A percentile compares a stretch with the other conserved stretches of the same genome.
Evolutionary conservation across 2,113 vertebrate species (phyloP).

Genomic region (Suricata suricatta): DNA sequence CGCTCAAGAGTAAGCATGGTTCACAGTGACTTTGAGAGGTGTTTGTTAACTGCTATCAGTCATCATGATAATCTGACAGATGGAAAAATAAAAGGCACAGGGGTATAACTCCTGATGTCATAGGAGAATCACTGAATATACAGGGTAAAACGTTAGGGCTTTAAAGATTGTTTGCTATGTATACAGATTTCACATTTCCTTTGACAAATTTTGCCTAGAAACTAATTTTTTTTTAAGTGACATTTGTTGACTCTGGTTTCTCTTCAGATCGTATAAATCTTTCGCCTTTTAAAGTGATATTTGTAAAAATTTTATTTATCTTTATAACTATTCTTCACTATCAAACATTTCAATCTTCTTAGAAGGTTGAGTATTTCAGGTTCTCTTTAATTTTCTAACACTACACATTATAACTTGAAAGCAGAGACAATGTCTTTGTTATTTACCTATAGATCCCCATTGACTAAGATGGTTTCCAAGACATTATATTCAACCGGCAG

Average conservation of each 20-base stretch:
- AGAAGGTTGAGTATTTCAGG: background rate
- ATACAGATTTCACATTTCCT: background rate
- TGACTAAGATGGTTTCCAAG: rapidly evolving
- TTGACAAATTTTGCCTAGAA: background rate
- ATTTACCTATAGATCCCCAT: background rate
- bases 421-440: background rate
- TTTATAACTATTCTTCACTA: background rate
- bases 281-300: too few relatives aligned
- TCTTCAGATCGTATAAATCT: too few relatives aligned
- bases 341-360: background rate
- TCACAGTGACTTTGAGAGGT: background rate
- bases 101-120: background rate
- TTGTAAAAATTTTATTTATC: background rate
- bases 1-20: background rate
- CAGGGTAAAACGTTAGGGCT: background rate
- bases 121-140: background rate
- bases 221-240: background rate
- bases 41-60: background rate
- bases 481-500: too few relatives aligned
- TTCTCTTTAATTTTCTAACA: background rate
- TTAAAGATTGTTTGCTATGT: background rate
- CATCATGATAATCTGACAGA: slow-evolving; percentile 2
- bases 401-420: background rate
- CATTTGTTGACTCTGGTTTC: background rate
- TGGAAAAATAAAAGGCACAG: slow-evolving; percentile 3